Conservation (phyloP, 2,113 vertebrate genomes). For the Bufo bufo region DNA sequence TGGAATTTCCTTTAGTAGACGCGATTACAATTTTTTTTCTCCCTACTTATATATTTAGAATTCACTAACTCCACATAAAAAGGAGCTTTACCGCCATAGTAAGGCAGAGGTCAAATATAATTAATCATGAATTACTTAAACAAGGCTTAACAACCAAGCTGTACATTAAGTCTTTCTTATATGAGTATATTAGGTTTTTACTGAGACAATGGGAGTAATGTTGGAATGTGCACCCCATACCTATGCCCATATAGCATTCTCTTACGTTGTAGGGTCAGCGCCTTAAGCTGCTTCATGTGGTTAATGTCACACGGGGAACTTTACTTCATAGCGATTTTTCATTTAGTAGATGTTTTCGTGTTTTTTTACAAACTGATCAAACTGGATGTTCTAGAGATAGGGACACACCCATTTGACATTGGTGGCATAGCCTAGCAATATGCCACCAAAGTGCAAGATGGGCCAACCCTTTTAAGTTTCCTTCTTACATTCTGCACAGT, state of each 20-base stretch:
- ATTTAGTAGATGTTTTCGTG: background rate
- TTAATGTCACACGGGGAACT: background rate
- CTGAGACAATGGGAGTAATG: background rate
- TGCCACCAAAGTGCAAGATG: too few relatives aligned
- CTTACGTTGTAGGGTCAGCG: background rate
- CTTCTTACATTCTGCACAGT: too few relatives aligned
- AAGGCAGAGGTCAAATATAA: background rate
- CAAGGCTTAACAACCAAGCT: background rate
- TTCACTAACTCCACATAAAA: background rate
- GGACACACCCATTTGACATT: too few relatives aligned
- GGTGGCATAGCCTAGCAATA: too few relatives aligned
- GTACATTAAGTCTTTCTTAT: conserved; percentile 1
- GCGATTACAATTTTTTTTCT: background rate
- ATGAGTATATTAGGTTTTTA: background rate
- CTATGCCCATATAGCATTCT: background rate
- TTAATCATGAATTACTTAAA: conserved; percentile 9
- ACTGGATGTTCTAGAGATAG: background rate
- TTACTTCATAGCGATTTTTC: background rate
- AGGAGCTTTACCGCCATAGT: background rate
- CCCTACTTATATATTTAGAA: background rate
- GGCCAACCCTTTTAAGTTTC: too few relatives aligned
- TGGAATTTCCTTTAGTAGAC: background rate
- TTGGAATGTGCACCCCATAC: background rate
- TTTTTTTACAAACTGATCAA: background rate
- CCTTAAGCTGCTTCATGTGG: background rate